Base-by-base conservation (phyloP, 1,140 invertebrate genomes). In the Arion vulgaris region DNA sequence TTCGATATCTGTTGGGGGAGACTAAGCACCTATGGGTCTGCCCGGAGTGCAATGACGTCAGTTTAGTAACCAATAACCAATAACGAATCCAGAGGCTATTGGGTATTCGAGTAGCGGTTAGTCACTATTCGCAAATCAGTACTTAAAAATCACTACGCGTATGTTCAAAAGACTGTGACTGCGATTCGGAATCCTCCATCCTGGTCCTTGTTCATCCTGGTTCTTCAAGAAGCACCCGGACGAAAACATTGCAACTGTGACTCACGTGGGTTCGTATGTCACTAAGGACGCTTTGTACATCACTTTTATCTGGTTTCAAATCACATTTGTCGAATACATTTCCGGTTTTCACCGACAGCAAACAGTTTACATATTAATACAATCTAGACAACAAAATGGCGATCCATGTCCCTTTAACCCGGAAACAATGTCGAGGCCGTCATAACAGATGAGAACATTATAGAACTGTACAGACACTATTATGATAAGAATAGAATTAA, bases 151-250 rank as follows among this genome's bases (percentile, higher is more conserved):
- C 51, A 38, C 32, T 78, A 62, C 76, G 57, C 32, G 5, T 39
- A 4, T 57, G 1, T 62, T 62, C 53, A 17, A 38, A 38, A 39
- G 51, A 4, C 36, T 2, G 2, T 32, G 74, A 76, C 28, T 34
- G 74, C 26, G 74, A 76, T 53, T n/a, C 49, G 34, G 49, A 76
- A 76, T 66, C 36, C 83, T 84, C 74, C 84, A 85, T 86, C 85
- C 83, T 87, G 85, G 85, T 85, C 80, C 79, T 85, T 79, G 73
- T 80, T 86, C 88, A 89, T 89, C 88, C 88, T 89, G 88, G 88
- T 85, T 85, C 85, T 88, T 89, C 75, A 82, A 84, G 83, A 87
- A 86, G 80, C 82, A 83, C 88, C 88, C 88, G 88, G 82, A 89
- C 88, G 87, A 88, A 89, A 89, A 89, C 88, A 89, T 87, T 84